These are phyloP conservation scores for Sebastes trivittatus DNA, from an alignment of 2,797 vertebrate species.

Conservation along the genomic window DNA sequence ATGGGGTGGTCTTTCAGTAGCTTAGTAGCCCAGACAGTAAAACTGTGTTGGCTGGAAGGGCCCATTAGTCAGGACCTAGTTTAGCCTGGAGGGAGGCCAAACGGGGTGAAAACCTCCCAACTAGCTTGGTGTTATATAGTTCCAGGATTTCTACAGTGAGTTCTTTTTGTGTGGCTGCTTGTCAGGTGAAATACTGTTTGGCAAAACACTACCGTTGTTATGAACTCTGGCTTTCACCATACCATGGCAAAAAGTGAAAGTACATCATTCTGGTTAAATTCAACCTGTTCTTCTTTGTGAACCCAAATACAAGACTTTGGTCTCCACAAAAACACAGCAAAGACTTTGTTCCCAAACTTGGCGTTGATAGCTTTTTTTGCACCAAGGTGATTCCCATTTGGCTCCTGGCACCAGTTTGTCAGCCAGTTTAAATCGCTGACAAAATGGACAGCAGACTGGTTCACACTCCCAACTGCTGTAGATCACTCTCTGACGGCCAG, in stretches of 20 bases:
- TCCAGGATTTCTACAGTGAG: background rate
- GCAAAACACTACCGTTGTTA: background rate
- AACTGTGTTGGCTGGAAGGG: constrained; percentile 25
- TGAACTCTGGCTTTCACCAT: background rate
- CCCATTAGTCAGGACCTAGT: constrained; percentile 53
- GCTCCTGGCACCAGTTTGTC: constrained; percentile 10
- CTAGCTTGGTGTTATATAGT: background rate
- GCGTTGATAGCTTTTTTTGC: background rate
- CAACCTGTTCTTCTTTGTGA: background rate
- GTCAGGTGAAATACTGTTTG: constrained; percentile 1
- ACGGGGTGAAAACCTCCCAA: constrained; percentile 9
- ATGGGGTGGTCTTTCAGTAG: constrained; percentile 23
- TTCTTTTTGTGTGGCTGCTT: background rate
- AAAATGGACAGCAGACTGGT: constrained; percentile 5
- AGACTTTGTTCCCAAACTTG: constrained; percentile 11
- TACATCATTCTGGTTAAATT: too few relatives aligned
- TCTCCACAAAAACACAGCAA: background rate
- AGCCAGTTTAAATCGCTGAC: constrained; percentile 22
- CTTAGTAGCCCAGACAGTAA: constrained; percentile 22
- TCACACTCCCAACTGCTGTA: background rate
- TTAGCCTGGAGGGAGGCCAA: constrained; percentile 37
- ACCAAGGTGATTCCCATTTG: constrained; percentile 26
- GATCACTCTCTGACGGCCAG: background rate
- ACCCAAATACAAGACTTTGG: background rate
- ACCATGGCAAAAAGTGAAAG: background rate